Percentiles rank a stretch among this genome's conserved stretches.
Conservation (phyloP, 2,113 vertebrate species). For the Sorex araneus region DNA sequence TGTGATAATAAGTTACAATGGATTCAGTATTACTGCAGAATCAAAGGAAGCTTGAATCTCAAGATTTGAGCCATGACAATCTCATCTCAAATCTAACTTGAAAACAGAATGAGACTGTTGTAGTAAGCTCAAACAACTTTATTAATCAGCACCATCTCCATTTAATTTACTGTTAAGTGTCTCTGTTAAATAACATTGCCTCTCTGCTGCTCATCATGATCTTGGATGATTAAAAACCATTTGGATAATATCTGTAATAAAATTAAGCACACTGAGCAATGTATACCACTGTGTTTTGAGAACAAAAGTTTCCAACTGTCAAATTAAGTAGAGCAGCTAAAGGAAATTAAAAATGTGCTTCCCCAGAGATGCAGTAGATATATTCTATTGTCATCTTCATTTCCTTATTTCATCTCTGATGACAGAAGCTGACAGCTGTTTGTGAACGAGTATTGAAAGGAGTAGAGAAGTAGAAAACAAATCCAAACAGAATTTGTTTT, state of each 20-base stretch:
- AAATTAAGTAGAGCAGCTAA: slow-evolving; percentile 76
- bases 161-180: slow-evolving; percentile 76
- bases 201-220: slow-evolving; percentile 66
- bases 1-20: slow-evolving; percentile 51
- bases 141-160: slow-evolving; percentile 58
- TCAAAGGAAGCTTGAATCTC: slow-evolving; percentile 34
- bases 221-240: slow-evolving; percentile 70
- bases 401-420: slow-evolving; percentile 43
- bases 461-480: slow-evolving; percentile 11
- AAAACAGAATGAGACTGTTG: background rate
- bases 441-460: background rate
- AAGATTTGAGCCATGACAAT: background rate
- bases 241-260: slow-evolving; percentile 80
- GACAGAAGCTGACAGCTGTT: slow-evolving; percentile 59
- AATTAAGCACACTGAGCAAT: slow-evolving; percentile 64
- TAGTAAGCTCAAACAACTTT: slow-evolving; percentile 45
- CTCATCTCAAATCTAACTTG: background rate
- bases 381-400: background rate
- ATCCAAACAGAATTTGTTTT: background rate
- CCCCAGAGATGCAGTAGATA: slow-evolving; percentile 34
- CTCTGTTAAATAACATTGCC: slow-evolving; percentile 69
- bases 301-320: slow-evolving; percentile 71
- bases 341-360: slow-evolving; percentile 54
- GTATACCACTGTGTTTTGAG: slow-evolving; percentile 53
- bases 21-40: background rate